Evolutionary conservation across 1,140 invertebrate species (phyloP).

Genomic region (Maconellicoccus hirsutus): DNA sequence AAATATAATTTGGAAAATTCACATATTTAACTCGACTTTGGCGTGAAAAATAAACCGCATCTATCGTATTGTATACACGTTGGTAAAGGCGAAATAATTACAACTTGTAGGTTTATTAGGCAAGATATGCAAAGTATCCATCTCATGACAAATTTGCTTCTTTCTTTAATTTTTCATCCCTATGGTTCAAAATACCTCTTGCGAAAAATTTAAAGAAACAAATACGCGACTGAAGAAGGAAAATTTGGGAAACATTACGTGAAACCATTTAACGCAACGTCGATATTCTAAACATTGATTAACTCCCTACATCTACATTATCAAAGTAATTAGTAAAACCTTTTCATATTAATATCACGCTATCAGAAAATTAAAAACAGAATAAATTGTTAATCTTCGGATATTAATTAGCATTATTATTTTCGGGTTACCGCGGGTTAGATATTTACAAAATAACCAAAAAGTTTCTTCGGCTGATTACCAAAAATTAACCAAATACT

Average conservation of each 20-base stretch:
- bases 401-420: conserved; percentile 10
- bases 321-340: background rate
- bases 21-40: no score
- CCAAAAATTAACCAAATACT: background rate
- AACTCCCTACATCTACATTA: background rate
- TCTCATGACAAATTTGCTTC: no score
- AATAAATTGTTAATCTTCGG: conserved; percentile 2
- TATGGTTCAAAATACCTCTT: no score
- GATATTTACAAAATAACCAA: conserved; percentile 5
- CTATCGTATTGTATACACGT: no score
- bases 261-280: conserved; percentile 1
- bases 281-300: conserved; percentile 1
- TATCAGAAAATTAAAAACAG: conserved; percentile 9
- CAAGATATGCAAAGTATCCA: no score
- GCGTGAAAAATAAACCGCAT: no score
- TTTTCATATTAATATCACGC: background rate
- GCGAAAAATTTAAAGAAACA: no score
- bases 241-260: background rate
- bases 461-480: background rate
- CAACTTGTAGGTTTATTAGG: no score
- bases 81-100: no score
- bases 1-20: no score
- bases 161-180: no score
- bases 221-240: background rate
- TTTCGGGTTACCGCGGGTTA: conserved; percentile 7